These are phyloP conservation scores for Hippocampus comes DNA, from an alignment of 2,113 vertebrate species.

Conservation along the genomic window DNA sequence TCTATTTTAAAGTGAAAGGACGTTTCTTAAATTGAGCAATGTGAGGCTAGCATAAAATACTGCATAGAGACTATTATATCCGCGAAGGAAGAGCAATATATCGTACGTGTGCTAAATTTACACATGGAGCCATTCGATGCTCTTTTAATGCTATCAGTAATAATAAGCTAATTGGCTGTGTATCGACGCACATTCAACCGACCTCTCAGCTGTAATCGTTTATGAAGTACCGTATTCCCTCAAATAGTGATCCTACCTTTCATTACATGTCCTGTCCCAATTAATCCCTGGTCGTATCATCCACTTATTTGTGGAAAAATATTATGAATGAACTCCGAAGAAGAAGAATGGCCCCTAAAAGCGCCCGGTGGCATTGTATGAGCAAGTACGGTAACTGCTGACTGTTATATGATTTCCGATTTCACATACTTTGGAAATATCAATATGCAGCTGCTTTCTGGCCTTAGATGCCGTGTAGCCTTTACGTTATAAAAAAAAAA, in stretches of 20 bases:
- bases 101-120: constrained; percentile 24
- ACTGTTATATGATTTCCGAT: constrained; percentile 6
- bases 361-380: neutral
- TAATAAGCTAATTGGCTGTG: constrained; percentile 12
- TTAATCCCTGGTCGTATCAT: neutral
- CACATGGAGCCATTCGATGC: constrained; percentile 13
- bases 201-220: constrained; percentile 13
- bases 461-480: constrained; percentile 4
- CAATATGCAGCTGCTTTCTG: constrained; percentile 26
- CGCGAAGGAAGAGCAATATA: constrained; percentile 16
- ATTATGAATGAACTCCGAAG: too few relatives aligned
- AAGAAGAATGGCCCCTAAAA: too few relatives aligned
- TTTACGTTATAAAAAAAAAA: constrained; percentile 3
- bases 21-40: constrained; percentile 21
- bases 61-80: constrained; percentile 13
- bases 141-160: constrained; percentile 8
- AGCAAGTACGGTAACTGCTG: neutral
- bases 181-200: constrained; percentile 1
- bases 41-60: constrained; percentile 9
- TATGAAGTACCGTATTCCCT: neutral
- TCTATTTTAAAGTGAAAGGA: constrained; percentile 10
- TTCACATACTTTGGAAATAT: constrained; percentile 4
- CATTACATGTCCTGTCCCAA: neutral
- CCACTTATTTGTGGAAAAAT: neutral
- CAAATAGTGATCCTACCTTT: neutral